Evolutionary conservation across 2,888 invertebrate genomes (phyloP).

Genomic region (Harpalus rubripes): DNA sequence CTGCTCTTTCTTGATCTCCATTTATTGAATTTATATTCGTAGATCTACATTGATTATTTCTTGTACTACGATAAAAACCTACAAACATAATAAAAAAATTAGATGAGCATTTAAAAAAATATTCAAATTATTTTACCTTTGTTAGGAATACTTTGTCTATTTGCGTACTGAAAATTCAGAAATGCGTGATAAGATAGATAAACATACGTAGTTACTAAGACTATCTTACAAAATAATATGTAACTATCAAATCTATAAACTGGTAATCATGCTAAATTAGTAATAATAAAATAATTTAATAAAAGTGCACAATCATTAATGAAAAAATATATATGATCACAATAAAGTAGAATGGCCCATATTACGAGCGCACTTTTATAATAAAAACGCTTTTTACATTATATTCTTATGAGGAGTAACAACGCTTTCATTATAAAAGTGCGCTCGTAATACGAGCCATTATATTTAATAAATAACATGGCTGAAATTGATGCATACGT

Average conservation of each 20-base stretch:
- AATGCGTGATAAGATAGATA: slow-evolving; percentile 36
- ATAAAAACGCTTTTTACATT: too few species aligned
- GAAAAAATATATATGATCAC: neutral
- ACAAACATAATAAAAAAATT: neutral
- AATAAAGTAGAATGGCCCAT: too few species aligned
- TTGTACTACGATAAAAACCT: slow-evolving; percentile 56
- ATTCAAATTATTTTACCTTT: slow-evolving; percentile 58
- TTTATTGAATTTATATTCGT: slow-evolving; percentile 38
- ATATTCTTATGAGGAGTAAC: too few species aligned
- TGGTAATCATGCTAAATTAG: slow-evolving; percentile 15
- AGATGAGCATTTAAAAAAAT: slow-evolving; percentile 1
- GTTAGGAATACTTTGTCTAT: slow-evolving; percentile 74
- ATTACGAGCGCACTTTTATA: too few species aligned
- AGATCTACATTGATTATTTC: slow-evolving; percentile 31
- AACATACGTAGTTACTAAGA: neutral
- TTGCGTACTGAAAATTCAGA: slow-evolving; percentile 77
- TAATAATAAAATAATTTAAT: slow-evolving; percentile 6
- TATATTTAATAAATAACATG: too few species aligned
- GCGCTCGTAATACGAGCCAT: too few species aligned
- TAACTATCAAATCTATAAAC: neutral
- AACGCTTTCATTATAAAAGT: too few species aligned
- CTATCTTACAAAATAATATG: neutral
- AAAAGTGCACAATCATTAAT: neutral
- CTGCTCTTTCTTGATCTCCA: slow-evolving; percentile 61
- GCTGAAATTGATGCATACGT: too few species aligned